Conservation (phyloP, 2,797 vertebrate genomes). For the Tamandua tetradactyla region DNA sequence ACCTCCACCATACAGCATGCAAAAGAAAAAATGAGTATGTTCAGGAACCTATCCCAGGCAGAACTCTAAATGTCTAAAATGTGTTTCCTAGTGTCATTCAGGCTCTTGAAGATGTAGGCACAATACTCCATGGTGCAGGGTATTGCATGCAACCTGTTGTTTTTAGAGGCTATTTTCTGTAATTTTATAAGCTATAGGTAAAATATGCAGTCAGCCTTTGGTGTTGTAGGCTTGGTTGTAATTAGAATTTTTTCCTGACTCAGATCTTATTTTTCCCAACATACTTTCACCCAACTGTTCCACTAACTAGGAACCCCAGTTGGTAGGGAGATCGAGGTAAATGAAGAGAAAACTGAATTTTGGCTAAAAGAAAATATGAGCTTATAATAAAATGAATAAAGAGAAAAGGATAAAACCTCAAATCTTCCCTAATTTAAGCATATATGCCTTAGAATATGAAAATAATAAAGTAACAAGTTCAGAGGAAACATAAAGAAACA, state of each 20-base stretch:
- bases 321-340: not conserved
- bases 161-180: not conserved
- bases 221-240: no score
- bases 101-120: not conserved
- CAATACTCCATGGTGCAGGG: not conserved
- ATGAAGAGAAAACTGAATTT: not conserved
- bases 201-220: not conserved
- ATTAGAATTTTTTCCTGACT: not conserved
- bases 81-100: constrained; percentile 58
- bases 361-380: constrained; percentile 3
- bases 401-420: not conserved
- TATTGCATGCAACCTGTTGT: not conserved
- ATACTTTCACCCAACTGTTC: not conserved
- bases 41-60: no score
- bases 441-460: not conserved
- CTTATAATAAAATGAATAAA: not conserved
- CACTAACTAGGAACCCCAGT: not conserved
- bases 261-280: constrained; percentile 31
- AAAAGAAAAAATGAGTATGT: no score
- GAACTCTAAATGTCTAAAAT: constrained; percentile 64
- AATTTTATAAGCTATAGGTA: not conserved
- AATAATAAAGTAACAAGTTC: constrained; percentile 9
- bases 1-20: no score
- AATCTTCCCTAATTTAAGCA: not conserved
- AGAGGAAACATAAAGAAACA: constrained; percentile 32